Percentiles rank a stretch among this genome's conserved stretches.
These are phyloP conservation scores for Chiloscyllium plagiosum DNA, from an alignment of 2,113 vertebrate species.

Conservation along the genomic window DNA sequence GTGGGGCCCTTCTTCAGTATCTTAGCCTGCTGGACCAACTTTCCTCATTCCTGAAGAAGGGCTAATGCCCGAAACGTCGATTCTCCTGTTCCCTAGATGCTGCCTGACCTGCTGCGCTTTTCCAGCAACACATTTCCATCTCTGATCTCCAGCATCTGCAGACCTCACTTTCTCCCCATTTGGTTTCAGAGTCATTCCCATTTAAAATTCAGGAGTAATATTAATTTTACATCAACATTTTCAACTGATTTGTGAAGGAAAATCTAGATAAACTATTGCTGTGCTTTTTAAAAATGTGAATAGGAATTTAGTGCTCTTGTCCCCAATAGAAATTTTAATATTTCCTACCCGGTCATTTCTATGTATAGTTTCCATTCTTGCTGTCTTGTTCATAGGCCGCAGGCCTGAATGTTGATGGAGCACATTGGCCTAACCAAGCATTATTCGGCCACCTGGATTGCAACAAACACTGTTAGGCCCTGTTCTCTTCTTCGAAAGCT, in stretches of 20 bases:
- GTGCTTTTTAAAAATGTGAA: not conserved
- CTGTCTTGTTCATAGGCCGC: not conserved
- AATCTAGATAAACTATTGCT: not conserved
- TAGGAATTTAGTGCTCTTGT: not conserved
- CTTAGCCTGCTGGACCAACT: no score
- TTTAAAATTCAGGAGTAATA: not conserved
- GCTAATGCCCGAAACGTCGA: no score
- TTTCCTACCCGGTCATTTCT: not conserved
- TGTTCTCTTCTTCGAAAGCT: not conserved
- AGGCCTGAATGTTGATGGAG: not conserved
- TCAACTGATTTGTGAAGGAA: not conserved
- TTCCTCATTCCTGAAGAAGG: no score
- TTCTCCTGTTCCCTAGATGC: no score
- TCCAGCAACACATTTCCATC: no score
- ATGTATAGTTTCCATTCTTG: not conserved
- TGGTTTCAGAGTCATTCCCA: not conserved
- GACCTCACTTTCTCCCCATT: no score
- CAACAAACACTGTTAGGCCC: not conserved
- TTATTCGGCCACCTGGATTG: not conserved
- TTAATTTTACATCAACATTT: not conserved
- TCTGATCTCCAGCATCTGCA: no score
- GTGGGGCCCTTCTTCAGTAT: no score
- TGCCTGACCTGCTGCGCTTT: no score
- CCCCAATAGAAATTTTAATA: not conserved
- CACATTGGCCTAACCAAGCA: not conserved